Evolutionary conservation across 2,888 invertebrate genomes (phyloP).

Genomic region (Drosophila nr. perissopoda): DNA sequence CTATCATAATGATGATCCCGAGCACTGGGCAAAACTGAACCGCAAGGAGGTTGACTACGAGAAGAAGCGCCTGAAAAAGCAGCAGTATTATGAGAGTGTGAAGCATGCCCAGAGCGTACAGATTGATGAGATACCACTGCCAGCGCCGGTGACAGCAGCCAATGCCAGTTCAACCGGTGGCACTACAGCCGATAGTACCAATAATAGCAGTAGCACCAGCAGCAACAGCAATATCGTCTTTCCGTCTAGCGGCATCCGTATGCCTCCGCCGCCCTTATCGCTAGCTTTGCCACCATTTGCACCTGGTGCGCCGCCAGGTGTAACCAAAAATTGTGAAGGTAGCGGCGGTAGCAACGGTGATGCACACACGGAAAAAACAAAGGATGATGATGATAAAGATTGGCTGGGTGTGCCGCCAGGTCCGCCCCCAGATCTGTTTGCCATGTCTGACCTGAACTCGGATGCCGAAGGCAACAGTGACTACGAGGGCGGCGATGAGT

Average conservation of each 20-base stretch:
- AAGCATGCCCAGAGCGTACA: constrained; percentile 97
- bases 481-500: constrained; percentile 80
- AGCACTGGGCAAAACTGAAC: constrained; percentile 95
- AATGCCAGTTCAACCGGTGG: constrained; percentile 76
- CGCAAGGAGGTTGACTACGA: constrained; percentile 97
- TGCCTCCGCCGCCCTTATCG: constrained; percentile 83
- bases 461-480: constrained; percentile 81
- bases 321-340: constrained; percentile 90
- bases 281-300: constrained; percentile 85
- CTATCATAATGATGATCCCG: constrained; percentile 98
- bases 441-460: constrained; percentile 87
- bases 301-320: constrained; percentile 88
- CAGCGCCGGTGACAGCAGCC: constrained; percentile 87
- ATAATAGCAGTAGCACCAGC: not conserved
- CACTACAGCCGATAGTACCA: constrained; percentile 29
- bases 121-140: constrained; percentile 97
- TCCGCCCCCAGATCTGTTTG: constrained; percentile 90
- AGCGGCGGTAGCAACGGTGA: constrained; percentile 10
- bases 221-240: constrained; percentile 31
- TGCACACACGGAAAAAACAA: constrained; percentile 63
- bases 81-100: constrained; percentile 97
- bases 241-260: constrained; percentile 72
- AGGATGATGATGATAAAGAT: constrained; percentile 86
- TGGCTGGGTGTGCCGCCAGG: constrained; percentile 95
- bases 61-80: constrained; percentile 92